Evolutionary conservation across 1,140 invertebrate species (phyloP).

Genomic region (Scaptodrosophila lebanonensis): DNA sequence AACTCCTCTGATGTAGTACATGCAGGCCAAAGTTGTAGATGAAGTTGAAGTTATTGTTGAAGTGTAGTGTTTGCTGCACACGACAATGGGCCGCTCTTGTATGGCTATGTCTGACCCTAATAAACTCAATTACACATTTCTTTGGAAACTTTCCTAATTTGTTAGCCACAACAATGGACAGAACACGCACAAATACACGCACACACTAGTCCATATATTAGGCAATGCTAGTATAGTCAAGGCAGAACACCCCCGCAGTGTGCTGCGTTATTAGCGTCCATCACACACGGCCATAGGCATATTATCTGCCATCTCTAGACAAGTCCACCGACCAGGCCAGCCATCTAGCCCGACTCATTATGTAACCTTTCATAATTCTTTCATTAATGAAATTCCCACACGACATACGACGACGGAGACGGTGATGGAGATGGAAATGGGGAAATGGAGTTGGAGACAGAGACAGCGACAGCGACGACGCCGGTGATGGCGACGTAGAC

Average conservation of each 20-base stretch:
- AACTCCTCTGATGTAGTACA: too few relatives aligned
- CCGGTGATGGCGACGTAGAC: constrained; percentile 36
- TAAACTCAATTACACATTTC: constrained; percentile 61
- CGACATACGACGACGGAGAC: constrained; percentile 42
- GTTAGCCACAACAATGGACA: constrained; percentile 56
- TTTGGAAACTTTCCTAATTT: constrained; percentile 68
- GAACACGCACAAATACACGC: too few relatives aligned
- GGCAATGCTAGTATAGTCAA: too few relatives aligned
- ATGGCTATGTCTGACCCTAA: constrained; percentile 29
- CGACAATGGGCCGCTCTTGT: too few relatives aligned
- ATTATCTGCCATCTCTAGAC: constrained; percentile 37
- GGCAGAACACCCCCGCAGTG: constrained; percentile 26
- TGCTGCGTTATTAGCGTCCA: constrained; percentile 38
- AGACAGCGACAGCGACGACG: too few relatives aligned
- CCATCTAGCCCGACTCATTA: constrained; percentile 42
- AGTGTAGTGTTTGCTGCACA: too few relatives aligned
- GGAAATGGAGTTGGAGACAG: constrained; percentile 33
- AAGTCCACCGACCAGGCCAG: constrained; percentile 25
- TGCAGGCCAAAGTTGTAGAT: too few relatives aligned
- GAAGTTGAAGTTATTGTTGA: too few relatives aligned
- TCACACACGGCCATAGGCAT: constrained; percentile 8
- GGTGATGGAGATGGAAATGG: constrained; percentile 34
- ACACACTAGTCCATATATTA: too few relatives aligned
- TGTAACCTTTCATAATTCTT: constrained; percentile 75
- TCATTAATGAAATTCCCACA: constrained; percentile 75